Evolutionary conservation across 2,888 invertebrate genomes (phyloP).

Genomic region (Cerastis leucographa): DNA sequence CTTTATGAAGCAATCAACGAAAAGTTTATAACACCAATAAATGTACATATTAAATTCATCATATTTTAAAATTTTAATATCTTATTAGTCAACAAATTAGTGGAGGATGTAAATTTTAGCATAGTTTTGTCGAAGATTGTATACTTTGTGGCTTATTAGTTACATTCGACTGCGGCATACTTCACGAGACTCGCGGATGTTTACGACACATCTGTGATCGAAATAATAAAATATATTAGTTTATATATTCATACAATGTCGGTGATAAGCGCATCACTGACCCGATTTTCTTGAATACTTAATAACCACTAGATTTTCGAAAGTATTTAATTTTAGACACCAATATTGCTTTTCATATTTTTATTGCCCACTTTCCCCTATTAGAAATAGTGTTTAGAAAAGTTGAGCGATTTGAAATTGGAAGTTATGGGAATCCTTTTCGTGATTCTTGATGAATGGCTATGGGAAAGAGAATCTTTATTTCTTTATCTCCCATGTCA

Average conservation of each 20-base stretch:
- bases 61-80: conserved; percentile 39
- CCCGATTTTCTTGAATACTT: conserved; percentile 59
- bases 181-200: conserved; percentile 24
- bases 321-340: conserved; percentile 58
- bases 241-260: conserved; percentile 52
- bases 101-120: conserved; percentile 64
- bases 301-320: conserved; percentile 56
- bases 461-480: conserved; percentile 8
- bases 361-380: conserved; percentile 62
- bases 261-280: conserved; percentile 51
- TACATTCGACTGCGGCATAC: conserved; percentile 43
- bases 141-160: conserved; percentile 47
- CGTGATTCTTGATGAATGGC: conserved; percentile 10
- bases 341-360: conserved; percentile 56
- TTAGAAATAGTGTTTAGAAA: conserved; percentile 48
- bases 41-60: conserved; percentile 26
- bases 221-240: conserved; percentile 37
- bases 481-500: not conserved
- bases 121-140: conserved; percentile 48
- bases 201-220: conserved; percentile 47
- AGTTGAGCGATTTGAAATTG: conserved; percentile 28
- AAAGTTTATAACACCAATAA: conserved; percentile 24
- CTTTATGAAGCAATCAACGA: conserved; percentile 43
- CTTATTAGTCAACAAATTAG: conserved; percentile 51
- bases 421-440: conserved; percentile 41